Percentiles rank a stretch among this genome's conserved stretches.
phyloP scores from a whole-genome alignment of 2,113 vertebrate genomes.

The Alethe castanea region DNA sequence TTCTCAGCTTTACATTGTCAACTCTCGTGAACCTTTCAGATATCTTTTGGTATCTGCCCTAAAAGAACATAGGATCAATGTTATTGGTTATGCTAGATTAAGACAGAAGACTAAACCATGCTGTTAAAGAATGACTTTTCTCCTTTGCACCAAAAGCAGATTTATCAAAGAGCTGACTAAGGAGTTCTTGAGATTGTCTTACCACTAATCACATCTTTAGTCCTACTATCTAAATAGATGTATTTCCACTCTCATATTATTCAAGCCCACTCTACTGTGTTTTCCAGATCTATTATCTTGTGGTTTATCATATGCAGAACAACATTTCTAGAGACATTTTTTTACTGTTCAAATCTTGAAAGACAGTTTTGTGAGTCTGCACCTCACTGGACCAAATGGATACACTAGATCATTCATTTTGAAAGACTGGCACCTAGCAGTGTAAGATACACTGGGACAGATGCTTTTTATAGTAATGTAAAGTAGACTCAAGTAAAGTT shows the following conservation, averaged over 20 bases:
- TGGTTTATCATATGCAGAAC: not conserved
- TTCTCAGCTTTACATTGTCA: not conserved
- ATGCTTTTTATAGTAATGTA: not conserved
- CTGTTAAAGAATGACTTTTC: not conserved
- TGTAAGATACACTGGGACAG: not conserved
- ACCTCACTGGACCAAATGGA: not conserved
- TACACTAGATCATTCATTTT: not conserved
- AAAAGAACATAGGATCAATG: not conserved
- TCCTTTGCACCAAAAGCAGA: not conserved
- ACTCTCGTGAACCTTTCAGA: not conserved
- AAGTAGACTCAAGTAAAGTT: not conserved
- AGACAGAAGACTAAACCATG: not conserved
- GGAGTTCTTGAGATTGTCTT: not conserved
- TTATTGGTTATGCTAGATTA: not conserved
- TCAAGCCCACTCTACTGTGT: not conserved
- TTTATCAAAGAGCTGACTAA: not conserved
- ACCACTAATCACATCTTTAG: not conserved
- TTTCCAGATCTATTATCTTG: not conserved
- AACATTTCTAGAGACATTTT: not conserved
- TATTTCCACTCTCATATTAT: not conserved
- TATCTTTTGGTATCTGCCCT: not conserved
- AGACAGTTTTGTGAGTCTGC: not conserved
- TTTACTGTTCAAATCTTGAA: not conserved
- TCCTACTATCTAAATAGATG: not conserved
- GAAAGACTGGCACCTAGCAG: not conserved